Conservation (phyloP, 2,888 invertebrate species). For the Eurois occulta region DNA sequence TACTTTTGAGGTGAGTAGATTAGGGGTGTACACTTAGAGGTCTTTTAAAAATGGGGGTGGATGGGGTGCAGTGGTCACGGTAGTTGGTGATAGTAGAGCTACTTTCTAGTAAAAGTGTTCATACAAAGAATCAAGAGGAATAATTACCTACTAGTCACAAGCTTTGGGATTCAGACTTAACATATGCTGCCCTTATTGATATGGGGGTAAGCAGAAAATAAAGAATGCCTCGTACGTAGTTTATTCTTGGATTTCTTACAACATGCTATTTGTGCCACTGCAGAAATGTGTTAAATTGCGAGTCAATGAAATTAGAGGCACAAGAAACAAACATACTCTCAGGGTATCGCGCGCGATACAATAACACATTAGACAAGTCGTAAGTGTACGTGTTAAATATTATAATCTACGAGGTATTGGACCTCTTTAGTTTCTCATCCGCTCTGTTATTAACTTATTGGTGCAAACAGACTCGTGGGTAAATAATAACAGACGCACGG, state of each 20-base stretch:
- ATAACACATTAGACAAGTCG: neutral
- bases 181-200: neutral
- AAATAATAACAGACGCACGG: neutral
- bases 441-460: neutral
- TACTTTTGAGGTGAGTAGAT: constrained; percentile 37
- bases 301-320: neutral
- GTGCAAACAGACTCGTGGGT: neutral
- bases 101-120: neutral
- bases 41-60: neutral
- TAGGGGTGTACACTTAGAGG: neutral
- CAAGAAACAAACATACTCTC: neutral
- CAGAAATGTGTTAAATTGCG: neutral
- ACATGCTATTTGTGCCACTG: neutral
- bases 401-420: neutral
- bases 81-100: neutral
- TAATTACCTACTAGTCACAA: neutral
- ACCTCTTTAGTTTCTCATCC: neutral
- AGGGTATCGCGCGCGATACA: neutral
- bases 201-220: neutral
- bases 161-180: neutral
- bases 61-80: neutral
- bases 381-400: too few species aligned
- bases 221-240: neutral
- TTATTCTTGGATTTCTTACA: neutral
- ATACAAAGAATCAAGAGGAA: neutral